Evolutionary conservation across 2,797 vertebrate species (phyloP).

Genomic region (Discoglossus pictus): DNA sequence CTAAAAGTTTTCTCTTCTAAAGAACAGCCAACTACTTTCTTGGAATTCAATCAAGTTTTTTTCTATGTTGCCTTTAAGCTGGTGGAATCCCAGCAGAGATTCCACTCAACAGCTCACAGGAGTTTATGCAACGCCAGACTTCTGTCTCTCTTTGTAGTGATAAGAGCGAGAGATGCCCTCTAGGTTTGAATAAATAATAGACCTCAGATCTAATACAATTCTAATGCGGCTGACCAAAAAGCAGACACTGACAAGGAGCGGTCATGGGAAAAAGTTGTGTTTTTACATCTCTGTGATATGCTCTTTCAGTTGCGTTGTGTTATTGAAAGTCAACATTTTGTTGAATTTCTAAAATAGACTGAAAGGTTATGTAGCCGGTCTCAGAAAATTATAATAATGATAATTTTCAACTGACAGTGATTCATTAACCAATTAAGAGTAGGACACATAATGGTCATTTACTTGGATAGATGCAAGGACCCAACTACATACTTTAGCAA

Average conservation of each 20-base stretch:
- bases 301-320: constrained; percentile 5
- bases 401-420: constrained; percentile 17
- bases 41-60: constrained; percentile 37
- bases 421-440: constrained; percentile 41
- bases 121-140: constrained; percentile 35
- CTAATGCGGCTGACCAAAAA: constrained; percentile 19
- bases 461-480: constrained; percentile 29
- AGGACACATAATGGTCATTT: constrained; percentile 34
- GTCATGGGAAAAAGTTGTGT: constrained; percentile 28
- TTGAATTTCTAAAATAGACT: no score
- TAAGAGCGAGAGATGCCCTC: constrained; percentile 38
- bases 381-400: not conserved
- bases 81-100: constrained; percentile 39
- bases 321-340: not conserved
- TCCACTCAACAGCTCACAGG: constrained; percentile 7
- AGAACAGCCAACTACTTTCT: constrained; percentile 10
- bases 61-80: constrained; percentile 35
- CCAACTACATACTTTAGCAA: constrained; percentile 41
- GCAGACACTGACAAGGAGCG: constrained; percentile 27
- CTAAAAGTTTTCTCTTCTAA: constrained; percentile 21
- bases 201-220: constrained; percentile 17
- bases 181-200: constrained; percentile 46
- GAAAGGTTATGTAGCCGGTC: no score
- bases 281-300: constrained; percentile 8
- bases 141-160: constrained; percentile 45